These are phyloP conservation scores for Aeoliscus strigatus DNA, from an alignment of 2,797 vertebrate species.

Conservation along the genomic window DNA sequence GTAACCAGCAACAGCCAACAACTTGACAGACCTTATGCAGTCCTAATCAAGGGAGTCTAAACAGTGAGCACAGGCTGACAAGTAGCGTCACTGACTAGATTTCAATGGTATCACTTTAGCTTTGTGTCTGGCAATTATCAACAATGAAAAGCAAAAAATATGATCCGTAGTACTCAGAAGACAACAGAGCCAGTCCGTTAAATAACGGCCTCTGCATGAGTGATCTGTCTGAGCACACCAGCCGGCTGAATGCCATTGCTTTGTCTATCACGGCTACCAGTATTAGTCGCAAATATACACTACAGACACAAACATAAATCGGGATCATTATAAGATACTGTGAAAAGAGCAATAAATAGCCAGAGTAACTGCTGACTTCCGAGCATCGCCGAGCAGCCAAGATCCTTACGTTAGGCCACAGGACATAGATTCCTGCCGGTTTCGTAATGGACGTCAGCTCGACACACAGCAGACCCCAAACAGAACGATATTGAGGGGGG, in stretches of 20 bases:
- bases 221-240: conserved; percentile 31
- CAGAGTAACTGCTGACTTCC: conserved; percentile 35
- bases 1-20: too few species aligned
- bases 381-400: conserved; percentile 43
- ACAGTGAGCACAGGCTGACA: too few species aligned
- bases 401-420: conserved; percentile 61
- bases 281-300: conserved; percentile 1
- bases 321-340: not conserved
- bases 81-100: too few species aligned
- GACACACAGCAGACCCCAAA: conserved; percentile 9
- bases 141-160: too few species aligned
- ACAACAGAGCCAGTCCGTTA: conserved; percentile 15
- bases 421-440: conserved; percentile 55
- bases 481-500: not conserved
- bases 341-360: conserved; percentile 21
- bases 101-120: too few species aligned
- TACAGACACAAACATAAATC: conserved; percentile 7
- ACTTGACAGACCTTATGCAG: too few species aligned
- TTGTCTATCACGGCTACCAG: conserved; percentile 18
- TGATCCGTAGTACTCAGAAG: conserved; percentile 1
- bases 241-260: conserved; percentile 29
- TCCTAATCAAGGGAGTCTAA: too few species aligned
- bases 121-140: too few species aligned
- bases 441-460: conserved; percentile 49
- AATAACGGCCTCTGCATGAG: conserved; percentile 42